Conservation (phyloP, 1,140 invertebrate species). For the Myzus persicae region DNA sequence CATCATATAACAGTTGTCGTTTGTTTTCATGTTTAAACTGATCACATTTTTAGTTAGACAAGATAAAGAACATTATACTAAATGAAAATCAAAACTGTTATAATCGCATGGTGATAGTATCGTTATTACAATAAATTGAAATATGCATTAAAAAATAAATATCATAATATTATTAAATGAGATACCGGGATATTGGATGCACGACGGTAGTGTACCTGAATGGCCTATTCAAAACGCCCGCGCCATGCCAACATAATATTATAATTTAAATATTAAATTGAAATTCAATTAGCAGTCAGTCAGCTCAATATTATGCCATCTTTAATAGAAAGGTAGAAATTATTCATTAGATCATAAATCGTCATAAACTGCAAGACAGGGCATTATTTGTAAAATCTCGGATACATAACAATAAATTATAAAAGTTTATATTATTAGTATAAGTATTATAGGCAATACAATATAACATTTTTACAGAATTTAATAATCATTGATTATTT, state of each 20-base stretch:
- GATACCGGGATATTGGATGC: background rate
- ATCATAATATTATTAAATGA: background rate
- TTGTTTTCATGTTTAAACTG: no score
- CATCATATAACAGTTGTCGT: background rate
- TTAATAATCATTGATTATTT: background rate
- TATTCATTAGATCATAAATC: background rate
- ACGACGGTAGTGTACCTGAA: conserved; percentile 13
- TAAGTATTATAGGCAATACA: no score
- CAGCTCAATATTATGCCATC: background rate
- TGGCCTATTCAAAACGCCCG: conserved; percentile 11
- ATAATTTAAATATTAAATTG: no score
- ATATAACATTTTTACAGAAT: background rate
- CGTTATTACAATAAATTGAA: background rate
- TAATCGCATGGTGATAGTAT: background rate
- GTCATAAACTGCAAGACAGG: background rate
- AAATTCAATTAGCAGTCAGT: no score
- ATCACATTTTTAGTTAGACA: background rate
- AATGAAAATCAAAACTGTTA: background rate
- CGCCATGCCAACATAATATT: background rate
- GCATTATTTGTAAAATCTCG: background rate
- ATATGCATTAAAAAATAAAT: background rate
- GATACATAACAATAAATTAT: no score
- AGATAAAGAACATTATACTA: background rate
- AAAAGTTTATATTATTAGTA: background rate
- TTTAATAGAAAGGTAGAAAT: background rate